These are phyloP conservation scores for Aurelia coerulea DNA, from an alignment of 30 jellyfish, hydroid and myxozoan genomes.

Conservation along the genomic window DNA sequence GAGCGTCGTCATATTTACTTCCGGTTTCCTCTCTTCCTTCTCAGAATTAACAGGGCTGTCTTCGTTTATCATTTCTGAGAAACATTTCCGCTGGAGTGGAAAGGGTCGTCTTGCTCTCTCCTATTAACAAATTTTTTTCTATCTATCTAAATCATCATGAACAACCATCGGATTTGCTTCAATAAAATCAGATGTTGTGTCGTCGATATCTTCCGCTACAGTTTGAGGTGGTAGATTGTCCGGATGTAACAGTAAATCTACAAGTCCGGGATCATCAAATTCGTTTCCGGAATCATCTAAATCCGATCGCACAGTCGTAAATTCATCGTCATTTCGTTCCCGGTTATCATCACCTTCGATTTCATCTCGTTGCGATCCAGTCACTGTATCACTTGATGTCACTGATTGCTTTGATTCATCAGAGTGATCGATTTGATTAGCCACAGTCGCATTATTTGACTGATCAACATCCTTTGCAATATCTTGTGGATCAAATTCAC, in stretches of 20 bases:
- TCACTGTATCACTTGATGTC: background rate
- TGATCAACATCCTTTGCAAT: no score
- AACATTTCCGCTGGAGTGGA: no score
- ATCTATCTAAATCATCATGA: slow-evolving; percentile 51
- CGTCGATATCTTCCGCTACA: slow-evolving; percentile 52
- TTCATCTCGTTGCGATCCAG: slow-evolving; percentile 27
- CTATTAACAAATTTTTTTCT: background rate
- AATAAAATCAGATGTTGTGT: background rate
- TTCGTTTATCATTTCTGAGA: no score
- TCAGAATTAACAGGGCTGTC: no score
- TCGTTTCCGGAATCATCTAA: background rate
- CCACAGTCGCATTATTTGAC: background rate
- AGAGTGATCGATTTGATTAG: slow-evolving; percentile 5
- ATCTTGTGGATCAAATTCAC: no score
- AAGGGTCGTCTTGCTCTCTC: no score
- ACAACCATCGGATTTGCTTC: slow-evolving; percentile 23
- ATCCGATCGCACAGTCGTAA: background rate
- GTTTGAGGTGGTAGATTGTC: slow-evolving; percentile 50
- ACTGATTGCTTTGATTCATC: background rate
- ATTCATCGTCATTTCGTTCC: slow-evolving; percentile 18
- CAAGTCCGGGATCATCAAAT: slow-evolving; percentile 28
- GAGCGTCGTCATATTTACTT: no score
- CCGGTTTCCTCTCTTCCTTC: no score
- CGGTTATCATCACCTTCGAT: slow-evolving; percentile 18
- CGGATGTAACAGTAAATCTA: slow-evolving; percentile 46